Percentiles rank a stretch among this genome's conserved stretches.
phyloP scores from a whole-genome alignment of 2,888 invertebrate species.

The Falcaria lacertinaria region DNA sequence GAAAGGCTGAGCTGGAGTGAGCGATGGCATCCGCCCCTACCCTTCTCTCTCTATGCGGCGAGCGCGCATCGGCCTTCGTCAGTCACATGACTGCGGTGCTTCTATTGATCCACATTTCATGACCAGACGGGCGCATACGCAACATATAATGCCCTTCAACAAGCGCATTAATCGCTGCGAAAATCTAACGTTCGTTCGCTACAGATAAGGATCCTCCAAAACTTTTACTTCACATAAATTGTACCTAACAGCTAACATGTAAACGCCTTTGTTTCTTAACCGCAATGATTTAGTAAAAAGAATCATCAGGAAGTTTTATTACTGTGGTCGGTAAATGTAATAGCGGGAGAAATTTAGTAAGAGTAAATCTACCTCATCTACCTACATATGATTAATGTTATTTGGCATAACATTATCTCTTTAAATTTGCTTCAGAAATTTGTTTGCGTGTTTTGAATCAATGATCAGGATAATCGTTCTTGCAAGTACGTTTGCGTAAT shows the following conservation, averaged over 20 bases:
- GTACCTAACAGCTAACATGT: slow-evolving; percentile 6
- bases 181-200: slow-evolving; percentile 3
- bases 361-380: slow-evolving; percentile 21
- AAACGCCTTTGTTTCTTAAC: slow-evolving; percentile 12
- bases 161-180: slow-evolving; percentile 18
- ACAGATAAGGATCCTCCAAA: slow-evolving; percentile 2
- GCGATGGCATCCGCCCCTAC: slow-evolving; percentile 8
- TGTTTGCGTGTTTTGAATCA: too few species aligned
- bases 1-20: slow-evolving; percentile 9
- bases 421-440: too few species aligned
- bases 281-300: slow-evolving; percentile 20
- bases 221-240: slow-evolving; percentile 3
- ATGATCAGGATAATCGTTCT: slow-evolving; percentile 5
- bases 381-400: background rate
- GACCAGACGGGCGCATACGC: slow-evolving; percentile 23
- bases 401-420: slow-evolving; percentile 19
- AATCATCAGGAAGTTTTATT: slow-evolving; percentile 12
- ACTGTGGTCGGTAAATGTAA: slow-evolving; percentile 19
- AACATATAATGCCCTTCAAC: slow-evolving; percentile 38
- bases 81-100: slow-evolving; percentile 59
- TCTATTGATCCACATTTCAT: slow-evolving; percentile 53
- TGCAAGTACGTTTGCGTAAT: slow-evolving; percentile 15
- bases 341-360: slow-evolving; percentile 14
- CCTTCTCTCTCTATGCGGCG: slow-evolving; percentile 10
- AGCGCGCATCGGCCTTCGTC: slow-evolving; percentile 35